phyloP scores from a whole-genome alignment of 2,888 invertebrate genomes.

The Incurvaria masculella region DNA sequence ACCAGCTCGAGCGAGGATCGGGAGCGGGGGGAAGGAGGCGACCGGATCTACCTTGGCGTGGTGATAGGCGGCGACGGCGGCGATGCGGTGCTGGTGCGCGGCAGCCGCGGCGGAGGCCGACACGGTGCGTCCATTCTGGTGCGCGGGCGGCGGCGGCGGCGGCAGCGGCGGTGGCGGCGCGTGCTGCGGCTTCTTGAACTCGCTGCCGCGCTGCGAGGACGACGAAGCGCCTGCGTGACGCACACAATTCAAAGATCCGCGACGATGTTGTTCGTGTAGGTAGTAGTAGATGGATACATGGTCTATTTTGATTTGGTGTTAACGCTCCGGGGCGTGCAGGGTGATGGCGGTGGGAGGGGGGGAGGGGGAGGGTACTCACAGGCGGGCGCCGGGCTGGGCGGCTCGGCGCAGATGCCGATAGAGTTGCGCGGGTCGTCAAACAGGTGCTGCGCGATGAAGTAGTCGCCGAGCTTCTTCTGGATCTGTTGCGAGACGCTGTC shows the following conservation, averaged over 20 bases:
- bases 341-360: too few species aligned
- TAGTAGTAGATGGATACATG: too few species aligned
- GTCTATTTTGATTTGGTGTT: background rate
- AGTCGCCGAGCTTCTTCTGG: conserved; percentile 69
- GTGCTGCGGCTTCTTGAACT: conserved; percentile 63
- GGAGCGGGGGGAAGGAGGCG: too few species aligned
- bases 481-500: conserved; percentile 68
- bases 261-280: too few species aligned
- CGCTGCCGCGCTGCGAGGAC: conserved; percentile 51
- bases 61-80: too few species aligned
- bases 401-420: conserved; percentile 69
- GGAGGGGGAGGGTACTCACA: conserved; percentile 34
- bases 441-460: conserved; percentile 63
- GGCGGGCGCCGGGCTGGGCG: conserved; percentile 63
- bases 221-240: too few species aligned
- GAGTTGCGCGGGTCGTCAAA: conserved; percentile 63
- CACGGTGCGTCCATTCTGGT: too few species aligned
- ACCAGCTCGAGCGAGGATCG: too few species aligned
- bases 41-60: too few species aligned
- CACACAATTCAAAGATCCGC: too few species aligned
- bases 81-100: too few species aligned
- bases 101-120: too few species aligned
- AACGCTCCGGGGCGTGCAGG: background rate
- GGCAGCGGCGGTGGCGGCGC: conserved; percentile 39
- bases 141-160: conserved; percentile 43